Conservation (phyloP, 2,888 invertebrate species). For the Camptogramma bilineatum region DNA sequence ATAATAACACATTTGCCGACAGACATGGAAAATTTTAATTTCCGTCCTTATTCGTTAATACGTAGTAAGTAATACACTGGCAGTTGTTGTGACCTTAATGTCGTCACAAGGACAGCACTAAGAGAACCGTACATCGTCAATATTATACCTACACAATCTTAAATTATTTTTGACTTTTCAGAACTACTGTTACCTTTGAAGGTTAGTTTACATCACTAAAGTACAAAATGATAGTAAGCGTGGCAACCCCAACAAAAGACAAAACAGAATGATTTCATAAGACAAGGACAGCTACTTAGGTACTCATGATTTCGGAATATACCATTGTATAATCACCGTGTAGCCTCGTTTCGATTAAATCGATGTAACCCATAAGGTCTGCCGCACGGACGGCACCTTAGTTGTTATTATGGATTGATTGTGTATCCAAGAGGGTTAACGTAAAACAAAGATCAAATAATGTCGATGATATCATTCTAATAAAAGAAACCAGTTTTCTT, state of each 20-base stretch:
- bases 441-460: not conserved
- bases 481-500: not conserved
- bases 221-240: too few relatives aligned
- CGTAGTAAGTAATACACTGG: conserved; percentile 24
- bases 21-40: conserved; percentile 26
- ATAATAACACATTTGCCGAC: conserved; percentile 15
- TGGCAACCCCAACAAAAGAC: too few relatives aligned
- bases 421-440: not conserved
- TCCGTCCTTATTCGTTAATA: conserved; percentile 28
- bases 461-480: not conserved
- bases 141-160: not conserved
- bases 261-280: too few relatives aligned
- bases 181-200: too few relatives aligned
- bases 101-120: conserved; percentile 25
- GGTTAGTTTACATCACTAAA: too few relatives aligned
- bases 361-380: conserved; percentile 6
- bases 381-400: not conserved
- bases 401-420: not conserved
- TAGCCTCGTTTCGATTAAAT: conserved; percentile 3
- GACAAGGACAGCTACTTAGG: too few relatives aligned
- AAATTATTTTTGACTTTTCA: too few relatives aligned
- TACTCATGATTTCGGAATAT: too few relatives aligned
- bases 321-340: too few relatives aligned
- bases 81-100: conserved; percentile 22
- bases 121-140: conserved; percentile 2